Conservation (phyloP, 2,888 invertebrate species). For the Drosophila tanythrix region DNA sequence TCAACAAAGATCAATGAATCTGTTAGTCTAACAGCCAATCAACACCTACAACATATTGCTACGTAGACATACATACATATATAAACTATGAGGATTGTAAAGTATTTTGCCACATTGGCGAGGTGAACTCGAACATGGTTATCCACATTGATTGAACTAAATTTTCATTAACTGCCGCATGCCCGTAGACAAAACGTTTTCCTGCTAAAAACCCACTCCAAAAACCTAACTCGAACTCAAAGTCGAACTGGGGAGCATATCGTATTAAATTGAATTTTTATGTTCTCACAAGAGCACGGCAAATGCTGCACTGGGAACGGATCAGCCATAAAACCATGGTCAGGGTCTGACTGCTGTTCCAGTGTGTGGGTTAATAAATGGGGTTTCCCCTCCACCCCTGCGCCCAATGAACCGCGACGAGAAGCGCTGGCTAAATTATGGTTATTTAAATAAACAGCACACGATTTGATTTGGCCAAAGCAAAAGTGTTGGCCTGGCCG, state of each 20-base stretch:
- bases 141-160: constrained; percentile 56
- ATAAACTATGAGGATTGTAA: constrained; percentile 9
- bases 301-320: constrained; percentile 59
- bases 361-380: constrained; percentile 76
- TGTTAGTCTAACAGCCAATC: constrained; percentile 27
- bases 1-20: constrained; percentile 16
- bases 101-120: constrained; percentile 34
- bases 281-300: constrained; percentile 69
- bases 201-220: constrained; percentile 45
- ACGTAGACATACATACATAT: not conserved
- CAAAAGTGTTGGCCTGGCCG: constrained; percentile 73
- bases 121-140: constrained; percentile 35
- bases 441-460: constrained; percentile 85
- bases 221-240: constrained; percentile 36
- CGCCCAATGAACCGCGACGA: constrained; percentile 23
- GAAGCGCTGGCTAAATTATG: constrained; percentile 79
- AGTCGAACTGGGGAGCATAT: constrained; percentile 59
- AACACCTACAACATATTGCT: constrained; percentile 44
- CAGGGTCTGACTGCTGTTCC: constrained; percentile 8
- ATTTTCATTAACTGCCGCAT: constrained; percentile 62
- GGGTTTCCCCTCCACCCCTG: constrained; percentile 44
- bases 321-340: constrained; percentile 52
- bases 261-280: constrained; percentile 82
- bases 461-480: constrained; percentile 82
- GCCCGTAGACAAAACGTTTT: constrained; percentile 64